Conservation (phyloP, 2,888 invertebrate species). For the Dexiosoma caninum region DNA sequence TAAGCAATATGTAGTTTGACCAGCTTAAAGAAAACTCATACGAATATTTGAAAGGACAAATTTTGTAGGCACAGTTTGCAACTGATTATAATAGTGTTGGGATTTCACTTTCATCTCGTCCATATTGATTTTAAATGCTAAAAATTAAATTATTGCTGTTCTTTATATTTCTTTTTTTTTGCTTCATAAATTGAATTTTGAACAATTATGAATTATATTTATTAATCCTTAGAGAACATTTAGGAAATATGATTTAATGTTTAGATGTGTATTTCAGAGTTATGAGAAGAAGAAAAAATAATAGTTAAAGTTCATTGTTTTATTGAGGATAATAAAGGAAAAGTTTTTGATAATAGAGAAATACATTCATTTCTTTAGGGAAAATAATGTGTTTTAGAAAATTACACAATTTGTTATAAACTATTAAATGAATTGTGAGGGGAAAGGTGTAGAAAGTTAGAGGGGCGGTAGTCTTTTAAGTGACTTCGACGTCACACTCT, state of each 20-base stretch:
- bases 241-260: constrained; percentile 56
- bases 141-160: constrained; percentile 47
- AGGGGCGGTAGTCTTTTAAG: too few species aligned
- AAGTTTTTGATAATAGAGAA: constrained; percentile 25
- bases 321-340: constrained; percentile 5
- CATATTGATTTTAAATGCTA: constrained; percentile 55
- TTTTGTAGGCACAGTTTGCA: background rate
- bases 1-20: background rate
- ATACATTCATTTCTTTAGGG: background rate
- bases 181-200: constrained; percentile 28
- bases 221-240: constrained; percentile 60
- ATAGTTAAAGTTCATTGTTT: background rate
- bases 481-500: too few species aligned
- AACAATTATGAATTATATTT: constrained; percentile 36
- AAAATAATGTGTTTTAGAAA: background rate
- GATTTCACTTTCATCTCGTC: too few species aligned
- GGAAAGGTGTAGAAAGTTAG: too few species aligned
- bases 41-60: too few species aligned
- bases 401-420: background rate
- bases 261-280: too few species aligned
- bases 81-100: constrained; percentile 5
- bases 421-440: background rate
- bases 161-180: constrained; percentile 5
- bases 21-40: background rate
- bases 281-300: too few species aligned